Base-by-base conservation (phyloP, 2,113 vertebrate species). In the Loxodonta africana region DNA sequence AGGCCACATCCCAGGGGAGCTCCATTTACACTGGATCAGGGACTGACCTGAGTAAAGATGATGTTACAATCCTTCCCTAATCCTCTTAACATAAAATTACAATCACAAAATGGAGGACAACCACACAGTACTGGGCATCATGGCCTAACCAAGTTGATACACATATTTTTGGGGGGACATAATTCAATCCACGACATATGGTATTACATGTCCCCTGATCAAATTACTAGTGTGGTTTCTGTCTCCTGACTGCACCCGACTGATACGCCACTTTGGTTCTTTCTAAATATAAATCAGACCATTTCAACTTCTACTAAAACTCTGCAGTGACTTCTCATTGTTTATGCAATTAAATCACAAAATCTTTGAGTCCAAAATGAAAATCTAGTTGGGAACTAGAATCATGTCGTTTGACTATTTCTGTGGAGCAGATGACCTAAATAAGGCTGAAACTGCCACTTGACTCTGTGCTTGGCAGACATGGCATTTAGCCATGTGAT, bases 271-370 rank as follows among this genome's bases (percentile, higher is more conserved):
- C 18, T 71, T 90, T 62, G 83, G 62, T 74, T 76, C 73, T 87
- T 78, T 88, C 62, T 87, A 93, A 95, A 87, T 67, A 74, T 76
- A 91, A 83, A 83, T 95, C 18, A 73, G 83, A 65, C 76, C 21
- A 37, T 90, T 51, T 5, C 65, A 90, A 90, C 25, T 48, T 41
- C 65, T 83, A 46, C 84, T 71, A 65, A 83, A 95, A 96, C 51
- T 60, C 14, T 85, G 25, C 51, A 67, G 8, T 84, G 65, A 88
- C 83, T 83, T 90, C 57, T 83, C 44, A 48, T 90, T n/a, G 1
- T 23, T 53, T 44, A 17, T 23, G 77, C 30, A 44, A 44, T 33
- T 76, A 37, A 76, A 60, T 77, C 17, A 77, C 90, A 95, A 78
- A 46, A 83, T 60, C 57, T 82, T 62, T 82, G 30, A 17, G 5